Evolutionary conservation across 2,113 vertebrate species (phyloP), one percentile per base, ranked within the genome.

Genomic region (Percina caprodes): DNA sequence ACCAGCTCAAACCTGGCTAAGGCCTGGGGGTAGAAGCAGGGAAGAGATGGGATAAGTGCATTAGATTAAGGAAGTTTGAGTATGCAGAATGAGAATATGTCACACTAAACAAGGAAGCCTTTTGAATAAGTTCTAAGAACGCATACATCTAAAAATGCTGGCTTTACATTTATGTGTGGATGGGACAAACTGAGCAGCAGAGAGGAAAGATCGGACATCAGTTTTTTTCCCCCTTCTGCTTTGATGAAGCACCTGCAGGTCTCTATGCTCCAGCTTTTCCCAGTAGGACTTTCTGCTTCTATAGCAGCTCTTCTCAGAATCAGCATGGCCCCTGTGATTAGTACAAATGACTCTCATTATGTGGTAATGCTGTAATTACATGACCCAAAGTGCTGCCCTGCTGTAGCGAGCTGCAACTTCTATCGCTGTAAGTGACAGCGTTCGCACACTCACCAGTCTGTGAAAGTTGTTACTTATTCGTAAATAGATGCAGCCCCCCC

Each of bases 311-410:
- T 39, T 84, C 62, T 77, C 30, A 69, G 68, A 84, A 78, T 82
- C 83, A 79, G 66, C 63, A 46, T 48, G 62, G 79, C 70, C 77
- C 26, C 79, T 76, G 76, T 82, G 78, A 92, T 89, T 83, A 78
- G 74, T 74, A 76, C 60, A 74, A 90, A 89, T 88, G 78, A 88
- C 74, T 88, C 81, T 86, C 82, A 92, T 93, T 88, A 89, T 88
- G 88, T 85, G 81, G 79, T 88, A 90, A 90, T 86, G 60, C 79
- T 59, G 75, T 88, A 88, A 88, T 91, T 85, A 81, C 84, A 72
- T 55, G 78, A 87, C 81, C 78, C 14, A 70, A 66, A 82, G 83
- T 61, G 68, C 61, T 71, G 68, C 69, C 77, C 62, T 48, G 69
- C 45, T 86, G 55, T 21, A 66, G 39, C 15, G 60, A 3, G 21